phyloP scores from a whole-genome alignment of 2,888 invertebrate species.

The Scrobipalpa atriplicella region DNA sequence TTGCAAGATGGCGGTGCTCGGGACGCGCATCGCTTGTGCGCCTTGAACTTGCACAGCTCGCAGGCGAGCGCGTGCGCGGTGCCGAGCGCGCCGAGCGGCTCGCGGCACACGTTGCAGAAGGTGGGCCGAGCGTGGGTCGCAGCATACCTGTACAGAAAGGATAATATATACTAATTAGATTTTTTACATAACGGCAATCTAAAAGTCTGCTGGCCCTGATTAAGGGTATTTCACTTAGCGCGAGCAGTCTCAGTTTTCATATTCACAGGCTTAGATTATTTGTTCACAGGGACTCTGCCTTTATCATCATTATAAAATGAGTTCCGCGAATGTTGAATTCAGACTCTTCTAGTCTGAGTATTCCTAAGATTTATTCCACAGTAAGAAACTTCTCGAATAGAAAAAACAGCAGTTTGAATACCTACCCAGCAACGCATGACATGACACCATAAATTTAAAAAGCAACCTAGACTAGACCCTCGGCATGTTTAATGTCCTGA shows the following conservation, averaged over 20 bases:
- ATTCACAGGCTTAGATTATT: too few relatives aligned
- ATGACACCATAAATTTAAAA: neutral
- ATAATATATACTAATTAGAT: too few relatives aligned
- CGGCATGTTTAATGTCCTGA: neutral
- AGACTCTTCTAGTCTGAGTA: too few relatives aligned
- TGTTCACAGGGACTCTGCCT: too few relatives aligned
- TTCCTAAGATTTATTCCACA: too few relatives aligned
- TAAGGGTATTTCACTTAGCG: too few relatives aligned
- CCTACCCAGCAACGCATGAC: neutral
- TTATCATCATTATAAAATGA: too few relatives aligned
- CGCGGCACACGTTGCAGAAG: conserved; percentile 98
- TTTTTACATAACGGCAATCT: too few relatives aligned
- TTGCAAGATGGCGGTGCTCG: conserved; percentile 98
- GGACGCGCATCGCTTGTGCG: conserved; percentile 96
- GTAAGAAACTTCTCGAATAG: neutral
- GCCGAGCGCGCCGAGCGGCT: conserved; percentile 93
- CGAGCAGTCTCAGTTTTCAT: too few relatives aligned
- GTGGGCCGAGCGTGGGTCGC: conserved; percentile 97
- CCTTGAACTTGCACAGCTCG: conserved; percentile 98
- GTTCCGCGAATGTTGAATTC: too few relatives aligned
- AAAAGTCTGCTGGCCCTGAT: too few relatives aligned
- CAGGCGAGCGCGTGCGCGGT: conserved; percentile 98
- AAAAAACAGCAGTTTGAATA: neutral
- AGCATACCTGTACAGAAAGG: conserved; percentile 84
- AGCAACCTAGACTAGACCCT: neutral